Percentiles rank a stretch among this genome's conserved stretches.
These are phyloP conservation scores for Mamestra brassicae DNA, from an alignment of 2,888 invertebrate genomes.

Conservation along the genomic window DNA sequence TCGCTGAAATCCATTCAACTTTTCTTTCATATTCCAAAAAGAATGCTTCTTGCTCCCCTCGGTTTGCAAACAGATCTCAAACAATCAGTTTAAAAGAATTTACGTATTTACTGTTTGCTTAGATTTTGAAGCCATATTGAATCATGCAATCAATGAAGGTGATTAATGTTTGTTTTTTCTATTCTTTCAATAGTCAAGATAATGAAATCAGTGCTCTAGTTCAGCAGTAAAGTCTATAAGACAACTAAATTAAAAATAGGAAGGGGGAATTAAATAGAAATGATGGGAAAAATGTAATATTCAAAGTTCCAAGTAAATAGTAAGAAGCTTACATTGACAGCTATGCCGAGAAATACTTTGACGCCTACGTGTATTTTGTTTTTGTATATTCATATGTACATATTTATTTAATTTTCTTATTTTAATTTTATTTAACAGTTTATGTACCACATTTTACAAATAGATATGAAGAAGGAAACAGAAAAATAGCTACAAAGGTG, in stretches of 20 bases:
- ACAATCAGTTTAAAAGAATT: conserved; percentile 27
- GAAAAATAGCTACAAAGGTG: too few relatives aligned
- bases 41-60: conserved; percentile 70
- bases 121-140: conserved; percentile 10
- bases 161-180: neutral
- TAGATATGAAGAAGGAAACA: too few relatives aligned
- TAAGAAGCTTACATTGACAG: neutral
- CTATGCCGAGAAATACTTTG: too few relatives aligned
- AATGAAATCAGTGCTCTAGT: neutral
- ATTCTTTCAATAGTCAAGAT: conserved; percentile 2
- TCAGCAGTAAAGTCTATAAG: too few relatives aligned
- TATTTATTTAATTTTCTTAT: too few relatives aligned
- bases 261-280: neutral
- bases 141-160: neutral
- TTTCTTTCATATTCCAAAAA: conserved; percentile 82
- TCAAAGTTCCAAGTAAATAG: neutral
- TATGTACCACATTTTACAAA: too few relatives aligned
- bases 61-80: conserved; percentile 66
- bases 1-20: conserved; percentile 84
- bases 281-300: neutral
- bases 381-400: too few relatives aligned
- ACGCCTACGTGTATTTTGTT: too few relatives aligned
- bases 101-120: conserved; percentile 7
- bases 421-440: too few relatives aligned
- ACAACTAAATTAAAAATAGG: conserved; percentile 18